Base-by-base conservation (phyloP, 2,888 invertebrate species). In the Lysandra coridon region DNA sequence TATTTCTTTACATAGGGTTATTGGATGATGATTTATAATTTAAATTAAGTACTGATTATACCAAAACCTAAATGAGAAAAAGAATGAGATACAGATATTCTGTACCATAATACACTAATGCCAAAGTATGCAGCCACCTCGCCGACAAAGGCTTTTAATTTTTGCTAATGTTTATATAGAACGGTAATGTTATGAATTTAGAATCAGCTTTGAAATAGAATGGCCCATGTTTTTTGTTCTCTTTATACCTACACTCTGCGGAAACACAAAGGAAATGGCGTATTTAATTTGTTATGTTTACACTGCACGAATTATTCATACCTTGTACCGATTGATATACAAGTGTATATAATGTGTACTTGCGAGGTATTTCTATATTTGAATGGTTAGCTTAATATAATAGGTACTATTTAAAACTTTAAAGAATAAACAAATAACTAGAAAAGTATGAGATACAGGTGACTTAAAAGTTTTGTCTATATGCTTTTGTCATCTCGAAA, bases 221-320 rank as follows among this genome's bases (percentile, higher is more conserved):
- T 30, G 30, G 64, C 30, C n/a, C 44, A 74, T 10, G n/a, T 7
- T 74, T 69, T 74, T 75, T 75, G 40, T 74, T 74, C 75, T 49
- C 49, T 75, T 75, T 53, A 53, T 64, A 12, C 64, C 64, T 88
- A 77, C 17, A 60, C 60, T 60, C 57, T 14, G 37, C 37, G 12
- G 40, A 78, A 78, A 60, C 37, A 78, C 57, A 78, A 40, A 75
- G 37, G 2, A 5, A 37, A 73, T 75, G 49, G 7, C 40, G 73
- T 75, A 12, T 53, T 75, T 49, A 53, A 75, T 75, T 23, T 53
- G 64, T 64, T 23, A 23, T 49, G 53, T 75, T 74, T 74, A 44
- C 40, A 74, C n/a, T 23, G 23, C n/a, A 6, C 23, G 17, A 57
- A 57, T 57, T 17, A 17, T 57, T 57, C 12, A 17, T 57, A 57